Evolutionary conservation across 2,797 vertebrate species (phyloP).

Genomic region (Galaxias olidus): DNA sequence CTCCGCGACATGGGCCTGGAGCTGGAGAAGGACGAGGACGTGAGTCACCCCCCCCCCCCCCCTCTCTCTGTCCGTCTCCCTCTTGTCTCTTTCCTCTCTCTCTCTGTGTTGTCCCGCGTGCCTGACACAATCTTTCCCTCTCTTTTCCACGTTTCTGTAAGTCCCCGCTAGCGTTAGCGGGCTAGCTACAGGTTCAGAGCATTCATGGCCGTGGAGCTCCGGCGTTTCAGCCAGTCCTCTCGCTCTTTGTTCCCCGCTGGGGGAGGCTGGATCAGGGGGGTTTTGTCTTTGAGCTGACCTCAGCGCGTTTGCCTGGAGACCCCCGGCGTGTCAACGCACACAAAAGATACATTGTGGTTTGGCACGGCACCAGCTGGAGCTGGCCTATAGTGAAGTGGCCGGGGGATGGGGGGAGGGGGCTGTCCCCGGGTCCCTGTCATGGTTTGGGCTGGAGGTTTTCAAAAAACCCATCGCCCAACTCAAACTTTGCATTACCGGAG

Average conservation of each 20-base stretch:
- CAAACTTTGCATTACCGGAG: no score
- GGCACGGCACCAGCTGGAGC: conserved; percentile 4
- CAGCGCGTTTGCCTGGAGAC: conserved; percentile 25
- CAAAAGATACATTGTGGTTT: conserved; percentile 39
- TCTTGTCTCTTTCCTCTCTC: neutral
- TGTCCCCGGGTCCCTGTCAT: conserved; percentile 3
- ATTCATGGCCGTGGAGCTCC: neutral
- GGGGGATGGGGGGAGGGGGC: neutral
- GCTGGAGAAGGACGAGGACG: conserved; percentile 90
- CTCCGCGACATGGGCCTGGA: conserved; percentile 91
- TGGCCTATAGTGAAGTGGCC: conserved; percentile 5
- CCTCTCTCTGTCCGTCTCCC: neutral
- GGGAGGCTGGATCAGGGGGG: conserved; percentile 9
- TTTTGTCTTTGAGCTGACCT: conserved; percentile 32
- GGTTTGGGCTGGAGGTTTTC: neutral
- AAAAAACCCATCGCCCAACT: neutral
- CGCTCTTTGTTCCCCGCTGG: conserved; percentile 19
- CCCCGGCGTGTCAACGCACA: conserved; percentile 16
- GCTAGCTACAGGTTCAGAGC: neutral
- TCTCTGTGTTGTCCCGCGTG: no score
- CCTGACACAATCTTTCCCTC: neutral
- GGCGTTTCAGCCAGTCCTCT: neutral
- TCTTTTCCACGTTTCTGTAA: neutral
- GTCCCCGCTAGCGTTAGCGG: conserved; percentile 1
- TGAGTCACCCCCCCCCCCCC: conserved; percentile 59